A percentile compares a stretch with the other conserved stretches of the same genome.
phyloP scores from a whole-genome alignment of 2,113 vertebrate species.

The Myotis davidii region DNA sequence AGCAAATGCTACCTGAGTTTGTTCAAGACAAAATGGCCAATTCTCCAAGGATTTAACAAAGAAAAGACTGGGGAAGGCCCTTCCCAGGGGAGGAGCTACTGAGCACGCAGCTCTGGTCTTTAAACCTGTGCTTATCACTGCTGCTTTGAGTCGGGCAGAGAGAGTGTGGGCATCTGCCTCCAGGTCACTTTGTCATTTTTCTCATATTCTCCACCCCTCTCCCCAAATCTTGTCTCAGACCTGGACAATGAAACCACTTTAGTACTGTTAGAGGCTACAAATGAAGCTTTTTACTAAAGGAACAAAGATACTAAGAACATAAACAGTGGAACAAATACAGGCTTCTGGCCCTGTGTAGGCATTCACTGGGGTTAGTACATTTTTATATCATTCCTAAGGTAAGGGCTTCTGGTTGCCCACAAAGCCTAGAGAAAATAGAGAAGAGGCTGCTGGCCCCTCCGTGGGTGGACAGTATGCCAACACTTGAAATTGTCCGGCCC shows the following conservation, averaged over 20 bases:
- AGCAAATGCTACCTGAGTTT: neutral
- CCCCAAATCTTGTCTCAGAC: neutral
- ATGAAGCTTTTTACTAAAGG: neutral
- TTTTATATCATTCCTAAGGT: neutral
- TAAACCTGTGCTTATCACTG: neutral
- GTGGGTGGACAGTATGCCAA: neutral
- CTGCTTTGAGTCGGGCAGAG: neutral
- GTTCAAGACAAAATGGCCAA: neutral
- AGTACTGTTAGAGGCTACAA: neutral
- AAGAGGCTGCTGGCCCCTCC: neutral
- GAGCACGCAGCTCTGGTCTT: neutral
- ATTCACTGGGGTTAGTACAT: neutral
- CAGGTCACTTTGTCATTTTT: neutral
- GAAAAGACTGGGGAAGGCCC: neutral
- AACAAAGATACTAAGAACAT: neutral
- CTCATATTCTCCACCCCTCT: neutral
- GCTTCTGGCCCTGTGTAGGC: neutral
- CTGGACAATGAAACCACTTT: neutral
- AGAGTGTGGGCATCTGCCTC: neutral
- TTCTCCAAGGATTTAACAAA: conserved; percentile 14
- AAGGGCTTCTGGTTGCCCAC: neutral
- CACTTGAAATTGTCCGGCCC: neutral
- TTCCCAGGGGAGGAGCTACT: neutral
- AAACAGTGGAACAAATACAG: neutral
- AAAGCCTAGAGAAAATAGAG: neutral